Evolutionary conservation across 2,797 vertebrate genomes (phyloP).

Genomic region (Tenualosa ilisha): DNA sequence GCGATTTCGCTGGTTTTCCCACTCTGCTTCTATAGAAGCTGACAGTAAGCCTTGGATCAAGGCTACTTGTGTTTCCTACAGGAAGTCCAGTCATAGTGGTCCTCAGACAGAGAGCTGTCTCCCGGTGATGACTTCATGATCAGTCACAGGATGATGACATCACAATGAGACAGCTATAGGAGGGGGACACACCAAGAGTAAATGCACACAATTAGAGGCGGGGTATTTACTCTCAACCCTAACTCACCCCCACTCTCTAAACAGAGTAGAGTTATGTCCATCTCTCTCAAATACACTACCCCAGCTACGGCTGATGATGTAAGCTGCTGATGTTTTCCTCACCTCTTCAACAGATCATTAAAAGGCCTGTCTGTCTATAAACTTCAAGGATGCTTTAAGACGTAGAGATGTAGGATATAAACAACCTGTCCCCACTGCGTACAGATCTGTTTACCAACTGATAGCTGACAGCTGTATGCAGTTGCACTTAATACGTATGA

Average conservation of each 20-base stretch:
- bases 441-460: not conserved
- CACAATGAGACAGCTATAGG: not conserved
- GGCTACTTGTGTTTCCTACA: not conserved
- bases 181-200: not conserved
- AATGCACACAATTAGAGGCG: not conserved
- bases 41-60: not conserved
- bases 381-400: not conserved
- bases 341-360: not conserved
- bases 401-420: not conserved
- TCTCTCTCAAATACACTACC: too few species aligned
- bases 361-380: not conserved
- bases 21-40: not conserved
- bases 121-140: constrained; percentile 53
- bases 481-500: not conserved
- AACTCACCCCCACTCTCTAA: not conserved
- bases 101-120: constrained; percentile 23
- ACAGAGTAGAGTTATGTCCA: too few species aligned
- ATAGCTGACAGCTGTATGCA: not conserved
- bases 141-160: constrained; percentile 58
- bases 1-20: not conserved
- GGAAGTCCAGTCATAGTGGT: constrained; percentile 20
- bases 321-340: too few species aligned
- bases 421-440: not conserved
- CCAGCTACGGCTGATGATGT: too few species aligned
- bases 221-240: not conserved